Conservation (phyloP, 2,797 vertebrate genomes). For the Bufotes viridis region DNA sequence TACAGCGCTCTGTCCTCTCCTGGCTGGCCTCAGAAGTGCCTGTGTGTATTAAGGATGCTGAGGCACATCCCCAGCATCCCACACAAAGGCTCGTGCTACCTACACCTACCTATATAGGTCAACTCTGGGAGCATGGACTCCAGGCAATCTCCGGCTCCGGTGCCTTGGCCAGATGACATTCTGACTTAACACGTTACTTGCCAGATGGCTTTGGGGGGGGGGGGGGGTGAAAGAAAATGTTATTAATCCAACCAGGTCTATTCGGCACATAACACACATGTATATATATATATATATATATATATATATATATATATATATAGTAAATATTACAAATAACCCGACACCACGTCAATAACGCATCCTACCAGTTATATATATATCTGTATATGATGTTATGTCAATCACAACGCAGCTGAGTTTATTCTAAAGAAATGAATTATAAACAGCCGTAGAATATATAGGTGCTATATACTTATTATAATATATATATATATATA, state of each 20-base stretch:
- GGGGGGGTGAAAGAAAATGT: not conserved
- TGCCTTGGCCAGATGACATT: not conserved
- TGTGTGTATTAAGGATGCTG: conserved; percentile 53
- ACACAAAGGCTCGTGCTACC: conserved; percentile 50
- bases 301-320: not conserved
- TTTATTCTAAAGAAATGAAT: too few species aligned
- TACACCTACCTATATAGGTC: conserved; percentile 60
- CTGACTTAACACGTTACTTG: conserved; percentile 12
- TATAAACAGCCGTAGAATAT: too few species aligned
- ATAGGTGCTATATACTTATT: too few species aligned
- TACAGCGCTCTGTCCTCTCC: conserved; percentile 52
- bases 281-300: not conserved
- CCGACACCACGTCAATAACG: not conserved
- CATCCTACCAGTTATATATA: too few species aligned
- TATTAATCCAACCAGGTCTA: not conserved
- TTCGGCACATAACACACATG: not conserved
- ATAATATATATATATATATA: too few species aligned
- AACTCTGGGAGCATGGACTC: not conserved
- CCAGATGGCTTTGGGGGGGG: not conserved
- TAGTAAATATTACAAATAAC: too few species aligned
- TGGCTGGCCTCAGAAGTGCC: conserved; percentile 56
- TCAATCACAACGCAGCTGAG: too few species aligned
- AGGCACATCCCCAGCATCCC: conserved; percentile 54
- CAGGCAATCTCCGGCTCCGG: not conserved
- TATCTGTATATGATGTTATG: too few species aligned